These are phyloP conservation scores for Laticauda laticaudata DNA, from an alignment of 2,113 vertebrate species.

Conservation along the genomic window DNA sequence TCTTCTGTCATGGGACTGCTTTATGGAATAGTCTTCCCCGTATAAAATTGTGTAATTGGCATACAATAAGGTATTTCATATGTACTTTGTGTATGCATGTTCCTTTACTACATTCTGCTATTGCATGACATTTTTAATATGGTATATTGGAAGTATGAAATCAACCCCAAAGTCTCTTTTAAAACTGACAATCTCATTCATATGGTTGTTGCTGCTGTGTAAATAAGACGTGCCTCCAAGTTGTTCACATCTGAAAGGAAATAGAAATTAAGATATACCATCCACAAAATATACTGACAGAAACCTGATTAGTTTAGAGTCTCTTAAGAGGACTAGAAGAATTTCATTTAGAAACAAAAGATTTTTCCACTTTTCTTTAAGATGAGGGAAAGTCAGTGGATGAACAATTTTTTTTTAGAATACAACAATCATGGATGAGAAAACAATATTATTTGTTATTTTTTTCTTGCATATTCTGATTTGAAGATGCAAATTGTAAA, in stretches of 20 bases:
- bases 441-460: neutral
- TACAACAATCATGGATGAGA: neutral
- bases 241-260: neutral
- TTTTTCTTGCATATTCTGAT: neutral
- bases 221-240: too few species aligned
- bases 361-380: neutral
- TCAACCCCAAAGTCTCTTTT: neutral
- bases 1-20: neutral
- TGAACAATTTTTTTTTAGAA: neutral
- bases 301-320: neutral
- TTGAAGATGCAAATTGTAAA: neutral
- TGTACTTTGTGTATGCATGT: neutral
- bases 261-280: neutral
- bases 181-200: neutral
- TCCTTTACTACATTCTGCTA: neutral
- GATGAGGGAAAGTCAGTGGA: neutral
- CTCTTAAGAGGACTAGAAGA: neutral
- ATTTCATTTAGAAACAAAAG: neutral
- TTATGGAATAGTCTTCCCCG: neutral
- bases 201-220: neutral
- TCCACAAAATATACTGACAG: neutral
- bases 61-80: neutral
- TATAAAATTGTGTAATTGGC: neutral
- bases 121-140: neutral
- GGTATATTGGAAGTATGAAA: neutral